These are phyloP conservation scores for Harpagus bidentatus DNA, from an alignment of 2,113 vertebrate species.

Conservation along the genomic window DNA sequence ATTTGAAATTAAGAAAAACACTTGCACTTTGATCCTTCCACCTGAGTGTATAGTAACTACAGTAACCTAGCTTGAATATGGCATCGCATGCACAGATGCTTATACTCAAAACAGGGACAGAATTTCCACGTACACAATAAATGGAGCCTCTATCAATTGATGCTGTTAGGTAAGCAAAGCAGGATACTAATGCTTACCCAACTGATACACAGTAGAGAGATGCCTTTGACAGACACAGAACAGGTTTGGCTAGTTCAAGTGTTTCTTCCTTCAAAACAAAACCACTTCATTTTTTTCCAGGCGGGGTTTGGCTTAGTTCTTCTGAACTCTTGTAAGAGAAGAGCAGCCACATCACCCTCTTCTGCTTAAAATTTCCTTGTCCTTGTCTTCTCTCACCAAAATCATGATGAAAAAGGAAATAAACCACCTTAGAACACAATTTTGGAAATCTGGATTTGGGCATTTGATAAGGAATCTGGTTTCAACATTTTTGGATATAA, in stretches of 20 bases:
- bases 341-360: neutral
- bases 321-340: neutral
- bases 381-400: neutral
- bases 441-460: neutral
- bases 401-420: neutral
- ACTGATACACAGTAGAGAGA: neutral
- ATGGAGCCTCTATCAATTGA: neutral
- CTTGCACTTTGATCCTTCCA: neutral
- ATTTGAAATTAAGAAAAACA: neutral
- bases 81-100: neutral
- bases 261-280: neutral
- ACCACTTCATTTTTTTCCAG: neutral
- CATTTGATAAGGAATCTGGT: neutral
- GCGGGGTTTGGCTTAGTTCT: neutral
- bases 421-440: neutral
- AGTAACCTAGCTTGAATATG: neutral
- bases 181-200: neutral
- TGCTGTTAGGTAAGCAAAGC: neutral
- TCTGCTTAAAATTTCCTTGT: neutral
- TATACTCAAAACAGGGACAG: neutral
- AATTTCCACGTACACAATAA: neutral
- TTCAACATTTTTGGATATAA: neutral
- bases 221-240: neutral
- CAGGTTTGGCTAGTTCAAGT: neutral
- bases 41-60: neutral